These are phyloP conservation scores for Monarcha castaneiventris DNA, from an alignment of 2,113 vertebrate genomes.

Conservation along the genomic window DNA sequence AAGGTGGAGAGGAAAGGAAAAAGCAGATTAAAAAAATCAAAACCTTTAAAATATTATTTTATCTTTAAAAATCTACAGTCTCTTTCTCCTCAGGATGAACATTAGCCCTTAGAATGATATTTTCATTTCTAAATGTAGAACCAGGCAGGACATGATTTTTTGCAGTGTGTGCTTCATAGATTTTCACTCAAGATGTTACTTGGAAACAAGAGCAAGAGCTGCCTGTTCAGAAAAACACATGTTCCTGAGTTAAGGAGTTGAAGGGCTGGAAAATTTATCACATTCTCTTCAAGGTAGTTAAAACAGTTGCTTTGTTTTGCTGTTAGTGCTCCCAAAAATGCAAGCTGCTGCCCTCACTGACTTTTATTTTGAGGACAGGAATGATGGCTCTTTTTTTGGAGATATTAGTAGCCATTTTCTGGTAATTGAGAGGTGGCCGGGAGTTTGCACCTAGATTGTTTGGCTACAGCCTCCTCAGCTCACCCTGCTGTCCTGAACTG, in stretches of 20 bases:
- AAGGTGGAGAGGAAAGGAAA: background rate
- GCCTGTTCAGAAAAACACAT: background rate
- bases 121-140: background rate
- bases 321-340: background rate
- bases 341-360: background rate
- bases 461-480: background rate
- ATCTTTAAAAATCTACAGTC: background rate
- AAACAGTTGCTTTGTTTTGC: background rate
- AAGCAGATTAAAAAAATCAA: background rate
- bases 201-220: background rate
- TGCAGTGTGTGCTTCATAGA: background rate
- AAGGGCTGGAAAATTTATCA: background rate
- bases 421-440: background rate
- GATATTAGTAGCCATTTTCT: background rate
- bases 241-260: background rate
- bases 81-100: background rate
- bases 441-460: background rate
- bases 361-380: background rate
- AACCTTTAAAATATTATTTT: background rate
- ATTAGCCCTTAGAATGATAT: background rate
- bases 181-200: background rate
- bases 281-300: background rate
- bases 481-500: background rate
- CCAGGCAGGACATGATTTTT: background rate
- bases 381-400: background rate